These are phyloP conservation scores for Leucophenga maculata DNA, from an alignment of 2,888 invertebrate species.

Conservation along the genomic window DNA sequence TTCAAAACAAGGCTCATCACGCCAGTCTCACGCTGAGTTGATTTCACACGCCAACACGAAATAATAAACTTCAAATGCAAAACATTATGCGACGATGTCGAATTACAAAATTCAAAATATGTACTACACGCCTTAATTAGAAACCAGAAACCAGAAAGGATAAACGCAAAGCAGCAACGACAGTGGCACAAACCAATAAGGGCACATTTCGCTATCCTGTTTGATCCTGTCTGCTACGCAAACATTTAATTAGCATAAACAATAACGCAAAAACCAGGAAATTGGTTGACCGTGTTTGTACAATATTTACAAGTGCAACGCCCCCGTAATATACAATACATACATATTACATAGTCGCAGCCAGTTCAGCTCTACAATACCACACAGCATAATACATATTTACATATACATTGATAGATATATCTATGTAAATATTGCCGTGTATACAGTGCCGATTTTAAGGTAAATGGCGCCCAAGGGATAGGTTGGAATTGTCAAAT, in stretches of 20 bases:
- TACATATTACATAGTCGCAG: too few relatives aligned
- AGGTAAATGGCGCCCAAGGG: too few relatives aligned
- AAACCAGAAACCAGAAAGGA: not conserved
- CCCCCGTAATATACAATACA: too few relatives aligned
- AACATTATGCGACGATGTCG: not conserved
- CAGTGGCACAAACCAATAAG: slow-evolving; percentile 1
- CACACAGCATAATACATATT: not conserved
- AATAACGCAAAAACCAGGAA: slow-evolving; percentile 26
- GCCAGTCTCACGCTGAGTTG: too few relatives aligned
- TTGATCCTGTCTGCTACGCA: slow-evolving; percentile 24
- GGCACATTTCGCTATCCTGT: slow-evolving; percentile 17
- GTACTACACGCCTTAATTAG: slow-evolving; percentile 16
- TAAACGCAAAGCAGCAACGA: not conserved
- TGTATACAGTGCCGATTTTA: too few relatives aligned
- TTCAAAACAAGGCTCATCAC: too few relatives aligned
- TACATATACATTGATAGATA: not conserved
- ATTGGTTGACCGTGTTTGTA: slow-evolving; percentile 27
- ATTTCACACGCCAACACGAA: not conserved
- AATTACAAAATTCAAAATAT: not conserved
- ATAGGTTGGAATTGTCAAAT: too few relatives aligned
- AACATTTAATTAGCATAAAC: slow-evolving; percentile 27
- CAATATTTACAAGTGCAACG: slow-evolving; percentile 16
- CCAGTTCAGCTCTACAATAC: too few relatives aligned
- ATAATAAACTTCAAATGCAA: not conserved
- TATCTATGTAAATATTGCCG: too few relatives aligned